These are phyloP conservation scores for Imbricaverruca yamaguchii DNA, from an alignment of 2,888 invertebrate species.

Conservation along the genomic window DNA sequence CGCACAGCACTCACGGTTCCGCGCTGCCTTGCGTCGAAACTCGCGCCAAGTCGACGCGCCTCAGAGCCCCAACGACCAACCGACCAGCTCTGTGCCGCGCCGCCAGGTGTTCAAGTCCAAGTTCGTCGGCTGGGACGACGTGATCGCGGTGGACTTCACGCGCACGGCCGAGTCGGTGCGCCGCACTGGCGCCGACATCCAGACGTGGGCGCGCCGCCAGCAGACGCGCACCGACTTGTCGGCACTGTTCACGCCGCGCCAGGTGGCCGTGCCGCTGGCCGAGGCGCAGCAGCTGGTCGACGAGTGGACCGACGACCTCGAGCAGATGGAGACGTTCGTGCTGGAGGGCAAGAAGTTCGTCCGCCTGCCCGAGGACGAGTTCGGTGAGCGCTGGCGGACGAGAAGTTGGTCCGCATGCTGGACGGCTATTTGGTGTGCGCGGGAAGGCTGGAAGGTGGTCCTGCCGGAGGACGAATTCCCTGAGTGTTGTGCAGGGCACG, in stretches of 20 bases:
- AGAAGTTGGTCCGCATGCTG: too few species aligned
- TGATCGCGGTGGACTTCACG: constrained; percentile 97
- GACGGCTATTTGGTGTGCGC: not conserved
- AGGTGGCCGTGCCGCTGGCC: constrained; percentile 71
- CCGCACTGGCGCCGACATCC: constrained; percentile 91
- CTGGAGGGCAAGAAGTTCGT: constrained; percentile 95
- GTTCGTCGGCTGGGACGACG: constrained; percentile 97
- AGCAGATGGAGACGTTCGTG: constrained; percentile 95
- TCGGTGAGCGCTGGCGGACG: constrained; percentile 48
- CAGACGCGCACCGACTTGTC: constrained; percentile 89
- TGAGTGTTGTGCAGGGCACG: too few species aligned
- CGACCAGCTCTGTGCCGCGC: too few species aligned
- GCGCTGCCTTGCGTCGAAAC: too few species aligned
- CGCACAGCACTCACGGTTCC: too few species aligned
- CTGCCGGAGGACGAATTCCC: too few species aligned
- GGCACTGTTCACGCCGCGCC: constrained; percentile 89
- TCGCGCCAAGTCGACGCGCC: too few species aligned
- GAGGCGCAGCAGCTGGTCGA: constrained; percentile 83
- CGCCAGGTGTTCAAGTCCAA: constrained; percentile 81
- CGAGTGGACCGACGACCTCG: constrained; percentile 98
- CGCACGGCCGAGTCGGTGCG: constrained; percentile 95
- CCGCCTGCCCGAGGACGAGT: constrained; percentile 87
- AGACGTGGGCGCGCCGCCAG: constrained; percentile 80
- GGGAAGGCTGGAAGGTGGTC: not conserved
- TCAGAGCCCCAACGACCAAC: too few species aligned